phyloP scores from a whole-genome alignment of 2,888 invertebrate genomes.

The Heliconius cydno region DNA sequence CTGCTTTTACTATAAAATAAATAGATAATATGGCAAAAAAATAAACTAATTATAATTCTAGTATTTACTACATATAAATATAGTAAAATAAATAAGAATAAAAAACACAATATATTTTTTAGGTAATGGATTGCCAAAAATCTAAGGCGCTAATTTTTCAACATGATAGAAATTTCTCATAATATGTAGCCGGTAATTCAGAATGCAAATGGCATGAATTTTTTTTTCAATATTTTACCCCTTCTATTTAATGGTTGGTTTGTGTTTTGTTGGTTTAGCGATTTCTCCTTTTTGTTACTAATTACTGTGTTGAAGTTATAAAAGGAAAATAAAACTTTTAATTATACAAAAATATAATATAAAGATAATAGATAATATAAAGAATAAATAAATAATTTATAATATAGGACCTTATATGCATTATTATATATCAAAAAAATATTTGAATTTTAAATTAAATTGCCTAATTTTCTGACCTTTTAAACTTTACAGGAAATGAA shows the following conservation, averaged over 20 bases:
- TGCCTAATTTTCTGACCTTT: background rate
- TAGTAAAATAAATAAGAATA: background rate
- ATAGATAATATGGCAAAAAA: background rate
- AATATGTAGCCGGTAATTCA: background rate
- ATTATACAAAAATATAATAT: no score
- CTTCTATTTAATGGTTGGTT: background rate
- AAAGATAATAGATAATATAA: no score
- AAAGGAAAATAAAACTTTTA: no score
- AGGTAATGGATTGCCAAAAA: slow-evolving; percentile 11
- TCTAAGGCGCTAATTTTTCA: background rate
- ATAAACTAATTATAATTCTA: background rate
- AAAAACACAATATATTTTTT: background rate
- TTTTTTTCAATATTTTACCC: background rate
- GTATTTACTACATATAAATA: background rate
- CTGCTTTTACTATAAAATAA: no score
- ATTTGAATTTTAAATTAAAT: no score
- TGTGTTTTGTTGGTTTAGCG: background rate
- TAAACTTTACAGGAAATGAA: slow-evolving; percentile 35
- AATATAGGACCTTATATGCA: no score
- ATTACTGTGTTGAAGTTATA: background rate
- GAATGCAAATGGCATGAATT: background rate
- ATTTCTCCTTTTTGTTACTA: background rate
- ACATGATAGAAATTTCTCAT: background rate
- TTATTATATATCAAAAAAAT: no score
- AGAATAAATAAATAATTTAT: no score